These are phyloP conservation scores for Caradrina clavipalpis DNA, from an alignment of 2,888 invertebrate species.

Conservation along the genomic window DNA sequence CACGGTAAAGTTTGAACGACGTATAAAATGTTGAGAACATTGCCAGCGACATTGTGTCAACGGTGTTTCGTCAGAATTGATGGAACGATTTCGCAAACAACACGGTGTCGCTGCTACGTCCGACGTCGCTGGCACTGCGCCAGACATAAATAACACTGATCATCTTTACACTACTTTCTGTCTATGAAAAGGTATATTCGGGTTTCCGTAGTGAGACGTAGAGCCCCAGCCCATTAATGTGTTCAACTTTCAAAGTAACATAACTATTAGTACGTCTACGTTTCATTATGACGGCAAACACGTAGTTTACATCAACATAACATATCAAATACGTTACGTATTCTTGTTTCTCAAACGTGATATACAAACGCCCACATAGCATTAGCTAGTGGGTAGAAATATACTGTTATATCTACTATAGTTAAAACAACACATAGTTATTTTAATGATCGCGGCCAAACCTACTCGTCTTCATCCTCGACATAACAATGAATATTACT, in stretches of 20 bases:
- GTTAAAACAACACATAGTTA: slow-evolving; percentile 2
- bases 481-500: neutral
- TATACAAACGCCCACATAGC: slow-evolving; percentile 21
- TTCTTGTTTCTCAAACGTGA: slow-evolving; percentile 15
- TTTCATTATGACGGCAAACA: slow-evolving; percentile 4
- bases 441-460: neutral
- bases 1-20: slow-evolving; percentile 42
- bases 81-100: slow-evolving; percentile 74
- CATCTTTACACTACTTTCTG: slow-evolving; percentile 65
- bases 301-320: slow-evolving; percentile 15
- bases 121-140: slow-evolving; percentile 72
- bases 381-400: slow-evolving; percentile 1
- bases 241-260: neutral
- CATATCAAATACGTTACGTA: slow-evolving; percentile 4
- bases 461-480: neutral
- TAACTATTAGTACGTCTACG: slow-evolving; percentile 4
- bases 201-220: slow-evolving; percentile 17
- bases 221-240: neutral
- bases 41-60: slow-evolving; percentile 66
- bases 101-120: slow-evolving; percentile 60
- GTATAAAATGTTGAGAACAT: slow-evolving; percentile 59
- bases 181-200: slow-evolving; percentile 34
- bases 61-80: slow-evolving; percentile 72
- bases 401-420: slow-evolving; percentile 1
- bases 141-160: slow-evolving; percentile 74